Percentiles rank a stretch among this genome's conserved stretches.
These are phyloP conservation scores for Nomada fucata DNA, from an alignment of 2,888 invertebrate genomes.

Conservation along the genomic window DNA sequence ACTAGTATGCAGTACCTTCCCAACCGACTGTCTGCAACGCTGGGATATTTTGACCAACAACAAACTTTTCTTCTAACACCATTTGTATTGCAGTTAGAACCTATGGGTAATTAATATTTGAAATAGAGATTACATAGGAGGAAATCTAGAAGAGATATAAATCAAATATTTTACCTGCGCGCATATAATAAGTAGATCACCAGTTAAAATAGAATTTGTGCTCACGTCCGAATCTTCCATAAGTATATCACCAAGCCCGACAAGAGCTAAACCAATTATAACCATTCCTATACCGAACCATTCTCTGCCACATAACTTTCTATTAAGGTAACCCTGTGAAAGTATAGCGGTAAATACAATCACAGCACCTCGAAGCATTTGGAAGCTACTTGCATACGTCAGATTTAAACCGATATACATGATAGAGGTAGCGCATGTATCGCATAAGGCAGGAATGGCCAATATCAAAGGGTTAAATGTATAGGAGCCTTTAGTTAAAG, in stretches of 20 bases:
- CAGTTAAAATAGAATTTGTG: slow-evolving; percentile 92
- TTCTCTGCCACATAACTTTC: slow-evolving; percentile 87
- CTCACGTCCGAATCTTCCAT: slow-evolving; percentile 82
- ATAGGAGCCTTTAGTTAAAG: slow-evolving; percentile 89
- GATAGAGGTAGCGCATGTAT: slow-evolving; percentile 94
- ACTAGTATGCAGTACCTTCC: slow-evolving; percentile 88
- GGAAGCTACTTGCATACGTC: slow-evolving; percentile 97
- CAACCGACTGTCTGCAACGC: slow-evolving; percentile 96
- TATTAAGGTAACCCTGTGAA: slow-evolving; percentile 92
- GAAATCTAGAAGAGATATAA: not conserved
- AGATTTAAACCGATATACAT: slow-evolving; percentile 96
- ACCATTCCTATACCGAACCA: slow-evolving; percentile 92
- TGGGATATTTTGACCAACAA: slow-evolving; percentile 93
- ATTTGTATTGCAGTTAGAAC: slow-evolving; percentile 95
- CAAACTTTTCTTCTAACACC: slow-evolving; percentile 97
- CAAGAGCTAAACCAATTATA: slow-evolving; percentile 89
- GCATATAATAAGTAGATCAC: slow-evolving; percentile 90
- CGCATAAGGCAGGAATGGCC: slow-evolving; percentile 94
- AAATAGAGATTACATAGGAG: not conserved
- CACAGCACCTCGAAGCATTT: slow-evolving; percentile 96
- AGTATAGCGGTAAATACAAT: slow-evolving; percentile 95
- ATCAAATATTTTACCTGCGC: slow-evolving; percentile 85
- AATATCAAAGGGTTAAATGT: slow-evolving; percentile 92
- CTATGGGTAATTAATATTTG: slow-evolving; percentile 75
- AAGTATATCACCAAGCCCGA: slow-evolving; percentile 90